Evolutionary conservation across 2,113 vertebrate species (phyloP).

Genomic region (Turnix velox): DNA sequence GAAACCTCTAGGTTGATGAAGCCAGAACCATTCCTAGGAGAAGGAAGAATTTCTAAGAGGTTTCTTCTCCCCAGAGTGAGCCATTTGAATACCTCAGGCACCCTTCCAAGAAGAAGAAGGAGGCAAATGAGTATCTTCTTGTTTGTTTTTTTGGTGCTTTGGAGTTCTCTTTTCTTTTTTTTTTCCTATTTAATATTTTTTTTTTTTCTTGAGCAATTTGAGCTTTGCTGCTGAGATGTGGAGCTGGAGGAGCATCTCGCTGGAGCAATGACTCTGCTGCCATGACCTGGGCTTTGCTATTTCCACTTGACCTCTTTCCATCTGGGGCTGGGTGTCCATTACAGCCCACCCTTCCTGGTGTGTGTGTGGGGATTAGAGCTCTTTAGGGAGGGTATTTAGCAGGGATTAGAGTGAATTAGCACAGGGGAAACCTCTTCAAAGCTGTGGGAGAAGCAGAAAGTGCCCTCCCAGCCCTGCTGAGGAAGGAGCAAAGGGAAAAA

Average conservation of each 20-base stretch:
- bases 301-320: background rate
- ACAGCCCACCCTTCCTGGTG: background rate
- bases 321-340: background rate
- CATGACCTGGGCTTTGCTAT: background rate
- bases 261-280: background rate
- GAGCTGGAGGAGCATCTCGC: background rate
- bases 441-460: background rate
- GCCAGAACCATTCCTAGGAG: background rate
- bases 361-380: conserved; percentile 23
- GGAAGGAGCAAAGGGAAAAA: background rate
- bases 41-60: background rate
- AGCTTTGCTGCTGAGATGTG: background rate
- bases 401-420: conserved; percentile 44
- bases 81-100: background rate
- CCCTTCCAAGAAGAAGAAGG: background rate
- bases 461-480: background rate
- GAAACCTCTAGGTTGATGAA: background rate
- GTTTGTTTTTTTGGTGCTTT: background rate
- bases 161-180: background rate
- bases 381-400: background rate
- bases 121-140: background rate
- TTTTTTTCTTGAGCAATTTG: background rate
- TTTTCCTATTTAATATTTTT: background rate
- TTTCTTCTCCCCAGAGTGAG: background rate
- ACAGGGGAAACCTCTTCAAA: background rate